These are phyloP conservation scores for Amphimallon solstitiale DNA, from an alignment of 2,888 invertebrate genomes.

Conservation along the genomic window DNA sequence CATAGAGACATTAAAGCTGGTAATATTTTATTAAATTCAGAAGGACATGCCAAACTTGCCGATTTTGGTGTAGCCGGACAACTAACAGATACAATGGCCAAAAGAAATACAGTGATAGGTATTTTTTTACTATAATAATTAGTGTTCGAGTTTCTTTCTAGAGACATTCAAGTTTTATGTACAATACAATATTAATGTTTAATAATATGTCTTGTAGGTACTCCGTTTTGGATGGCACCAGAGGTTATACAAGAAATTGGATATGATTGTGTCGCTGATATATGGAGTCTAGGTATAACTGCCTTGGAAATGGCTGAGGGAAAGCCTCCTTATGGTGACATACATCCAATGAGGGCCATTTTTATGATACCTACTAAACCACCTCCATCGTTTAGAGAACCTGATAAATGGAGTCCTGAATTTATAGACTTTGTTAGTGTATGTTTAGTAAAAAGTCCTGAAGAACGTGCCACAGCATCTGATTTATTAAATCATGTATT, in stretches of 20 bases:
- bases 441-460: conserved; percentile 93
- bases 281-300: conserved; percentile 98
- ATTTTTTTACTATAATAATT: conserved; percentile 21
- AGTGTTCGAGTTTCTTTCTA: conserved; percentile 24
- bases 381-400: conserved; percentile 96
- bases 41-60: conserved; percentile 98
- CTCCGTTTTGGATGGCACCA: conserved; percentile 99
- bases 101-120: conserved; percentile 63
- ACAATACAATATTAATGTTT: background rate
- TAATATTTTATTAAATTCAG: conserved; percentile 96
- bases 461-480: conserved; percentile 92
- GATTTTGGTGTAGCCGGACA: conserved; percentile 97
- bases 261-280: conserved; percentile 98
- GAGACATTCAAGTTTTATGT: background rate
- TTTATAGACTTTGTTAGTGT: conserved; percentile 98
- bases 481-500: conserved; percentile 90
- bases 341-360: conserved; percentile 95
- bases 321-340: conserved; percentile 96
- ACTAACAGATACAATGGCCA: conserved; percentile 76
- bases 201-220: too few species aligned
- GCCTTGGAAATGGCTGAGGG: conserved; percentile 99
- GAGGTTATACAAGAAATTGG: conserved; percentile 99
- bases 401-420: conserved; percentile 95
- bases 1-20: conserved; percentile 98
- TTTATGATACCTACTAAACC: conserved; percentile 99